These are phyloP conservation scores for Eristalinus sepulchralis DNA, from an alignment of 2,888 invertebrate genomes.

Conservation along the genomic window DNA sequence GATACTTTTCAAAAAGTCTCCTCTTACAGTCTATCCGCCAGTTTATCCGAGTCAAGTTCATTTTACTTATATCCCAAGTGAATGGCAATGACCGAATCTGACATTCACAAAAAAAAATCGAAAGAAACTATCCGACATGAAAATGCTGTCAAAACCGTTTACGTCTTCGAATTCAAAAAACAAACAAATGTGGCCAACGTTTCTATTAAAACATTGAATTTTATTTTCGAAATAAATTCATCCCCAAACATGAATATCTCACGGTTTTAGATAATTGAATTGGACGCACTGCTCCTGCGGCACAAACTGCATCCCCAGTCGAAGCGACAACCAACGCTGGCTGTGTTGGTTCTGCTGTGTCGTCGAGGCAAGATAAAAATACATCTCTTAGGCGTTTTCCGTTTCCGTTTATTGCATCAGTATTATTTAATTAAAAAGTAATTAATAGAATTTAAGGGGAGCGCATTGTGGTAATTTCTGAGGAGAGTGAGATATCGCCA, in stretches of 20 bases:
- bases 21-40: neutral
- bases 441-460: constrained; percentile 22
- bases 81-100: neutral
- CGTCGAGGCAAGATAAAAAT: constrained; percentile 29
- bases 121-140: neutral
- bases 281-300: constrained; percentile 30
- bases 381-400: constrained; percentile 21
- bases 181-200: constrained; percentile 1
- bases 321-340: constrained; percentile 18
- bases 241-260: constrained; percentile 29
- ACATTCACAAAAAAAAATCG: neutral
- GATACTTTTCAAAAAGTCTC: neutral
- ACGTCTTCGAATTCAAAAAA: constrained; percentile 2
- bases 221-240: constrained; percentile 47
- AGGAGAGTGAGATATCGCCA: neutral
- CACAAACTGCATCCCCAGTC: constrained; percentile 28
- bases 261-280: constrained; percentile 42
- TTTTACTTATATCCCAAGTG: neutral
- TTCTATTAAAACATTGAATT: constrained; percentile 27
- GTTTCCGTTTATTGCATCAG: constrained; percentile 40
- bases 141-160: constrained; percentile 35
- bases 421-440: constrained; percentile 43
- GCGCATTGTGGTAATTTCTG: neutral
- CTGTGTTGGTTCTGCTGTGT: constrained; percentile 16
- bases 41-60: neutral